A percentile compares a stretch with the other conserved stretches of the same genome.
phyloP scores from a whole-genome alignment of 2,888 invertebrate genomes.

The Geophilus truncorum region DNA sequence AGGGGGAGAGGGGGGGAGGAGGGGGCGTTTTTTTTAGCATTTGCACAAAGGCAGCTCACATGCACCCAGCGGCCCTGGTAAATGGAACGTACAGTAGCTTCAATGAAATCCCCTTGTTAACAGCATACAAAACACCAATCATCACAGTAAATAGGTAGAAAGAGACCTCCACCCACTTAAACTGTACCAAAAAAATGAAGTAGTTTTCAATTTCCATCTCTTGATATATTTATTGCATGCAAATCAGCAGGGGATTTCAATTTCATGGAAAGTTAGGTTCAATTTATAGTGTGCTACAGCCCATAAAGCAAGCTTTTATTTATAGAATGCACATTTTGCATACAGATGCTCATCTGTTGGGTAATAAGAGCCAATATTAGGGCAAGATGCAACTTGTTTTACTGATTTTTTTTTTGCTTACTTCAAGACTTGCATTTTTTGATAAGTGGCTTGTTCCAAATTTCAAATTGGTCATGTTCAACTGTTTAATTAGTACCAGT shows the following conservation, averaged over 20 bases:
- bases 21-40: too few relatives aligned
- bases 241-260: neutral
- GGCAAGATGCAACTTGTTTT: neutral
- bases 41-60: too few relatives aligned
- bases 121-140: too few relatives aligned
- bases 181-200: too few relatives aligned
- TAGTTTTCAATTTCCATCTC: neutral
- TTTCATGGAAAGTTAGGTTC: neutral
- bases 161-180: too few relatives aligned
- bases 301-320: neutral
- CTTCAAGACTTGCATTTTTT: neutral
- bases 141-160: too few relatives aligned
- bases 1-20: too few relatives aligned
- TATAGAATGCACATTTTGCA: neutral
- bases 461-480: neutral
- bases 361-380: neutral
- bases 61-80: too few relatives aligned
- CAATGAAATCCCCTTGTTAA: too few relatives aligned
- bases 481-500: neutral
- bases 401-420: neutral
- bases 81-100: too few relatives aligned
- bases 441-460: conserved; percentile 1
- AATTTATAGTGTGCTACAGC: neutral
- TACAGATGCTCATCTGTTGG: neutral
- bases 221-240: neutral